Conservation (phyloP, 2,113 vertebrate species). For the Neolamprologus brichardi region DNA sequence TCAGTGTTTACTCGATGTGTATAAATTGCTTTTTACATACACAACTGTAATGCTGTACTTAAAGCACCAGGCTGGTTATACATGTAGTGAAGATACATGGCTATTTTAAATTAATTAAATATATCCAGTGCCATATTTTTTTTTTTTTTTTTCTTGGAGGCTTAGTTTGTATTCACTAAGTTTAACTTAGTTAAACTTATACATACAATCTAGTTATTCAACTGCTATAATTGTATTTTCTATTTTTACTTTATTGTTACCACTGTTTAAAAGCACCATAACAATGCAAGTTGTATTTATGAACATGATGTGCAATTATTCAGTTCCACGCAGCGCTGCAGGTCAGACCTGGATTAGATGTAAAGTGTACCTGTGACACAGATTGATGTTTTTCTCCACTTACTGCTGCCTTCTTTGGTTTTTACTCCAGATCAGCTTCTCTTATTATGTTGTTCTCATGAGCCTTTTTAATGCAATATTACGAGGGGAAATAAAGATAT, state of each 20-base stretch:
- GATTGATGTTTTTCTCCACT: background rate
- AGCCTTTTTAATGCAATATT: conserved; percentile 39
- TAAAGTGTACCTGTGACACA: background rate
- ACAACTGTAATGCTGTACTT: conserved; percentile 14
- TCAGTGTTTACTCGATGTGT: conserved; percentile 2
- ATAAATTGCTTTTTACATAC: conserved; percentile 31
- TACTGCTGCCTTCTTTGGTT: background rate
- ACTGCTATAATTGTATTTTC: conserved; percentile 2
- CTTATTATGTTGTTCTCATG: conserved; percentile 32
- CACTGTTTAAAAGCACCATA: background rate
- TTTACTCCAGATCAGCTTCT: conserved; percentile 14
- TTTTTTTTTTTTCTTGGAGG: background rate
- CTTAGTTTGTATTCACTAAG: background rate
- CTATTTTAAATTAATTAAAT: background rate
- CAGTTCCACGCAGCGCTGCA: background rate
- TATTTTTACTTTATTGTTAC: background rate
- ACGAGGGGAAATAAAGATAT: conserved; percentile 41
- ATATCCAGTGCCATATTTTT: background rate
- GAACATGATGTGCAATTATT: background rate
- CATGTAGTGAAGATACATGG: background rate
- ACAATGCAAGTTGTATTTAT: conserved; percentile 34
- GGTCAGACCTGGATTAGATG: background rate
- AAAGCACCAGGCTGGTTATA: background rate
- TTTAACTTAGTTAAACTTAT: background rate
- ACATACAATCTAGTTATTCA: background rate